Conservation (phyloP, 2,797 vertebrate species). For the Takifugu rubripes region DNA sequence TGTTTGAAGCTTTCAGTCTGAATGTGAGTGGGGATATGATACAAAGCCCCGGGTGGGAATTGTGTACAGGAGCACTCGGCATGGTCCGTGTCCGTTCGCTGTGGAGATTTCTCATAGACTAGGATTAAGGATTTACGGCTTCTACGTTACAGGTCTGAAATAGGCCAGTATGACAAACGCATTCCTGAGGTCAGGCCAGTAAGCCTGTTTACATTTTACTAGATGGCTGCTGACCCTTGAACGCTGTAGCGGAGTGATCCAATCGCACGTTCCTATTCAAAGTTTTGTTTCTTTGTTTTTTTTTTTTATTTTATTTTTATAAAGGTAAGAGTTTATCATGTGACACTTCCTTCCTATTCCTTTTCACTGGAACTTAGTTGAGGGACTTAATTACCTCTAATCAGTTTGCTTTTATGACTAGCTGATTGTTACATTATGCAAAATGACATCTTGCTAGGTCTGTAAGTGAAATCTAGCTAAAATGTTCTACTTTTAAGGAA, state of each 20-base stretch:
- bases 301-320: constrained; percentile 6
- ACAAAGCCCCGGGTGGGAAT: constrained; percentile 6
- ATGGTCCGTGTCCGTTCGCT: constrained; percentile 15
- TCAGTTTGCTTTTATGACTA: neutral
- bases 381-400: too few relatives aligned
- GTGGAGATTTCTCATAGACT: constrained; percentile 24
- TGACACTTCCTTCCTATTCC: neutral
- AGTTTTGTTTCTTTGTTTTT: neutral
- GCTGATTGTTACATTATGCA: neutral
- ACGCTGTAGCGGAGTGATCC: constrained; percentile 9
- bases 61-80: constrained; percentile 1
- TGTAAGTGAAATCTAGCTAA: too few relatives aligned
- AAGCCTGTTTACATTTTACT: constrained; percentile 44
- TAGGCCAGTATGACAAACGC: constrained; percentile 57
- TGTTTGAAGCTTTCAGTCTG: neutral
- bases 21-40: neutral
- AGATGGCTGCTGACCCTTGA: constrained; percentile 41
- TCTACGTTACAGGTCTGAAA: constrained; percentile 47
- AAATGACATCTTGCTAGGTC: too few relatives aligned
- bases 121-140: constrained; percentile 41
- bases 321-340: neutral
- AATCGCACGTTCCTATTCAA: neutral
- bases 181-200: constrained; percentile 38
- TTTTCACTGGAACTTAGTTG: too few relatives aligned
- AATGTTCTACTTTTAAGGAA: too few relatives aligned